Base-by-base conservation (phyloP, 2,888 invertebrate species). In the Cactoblastis cactorum region DNA sequence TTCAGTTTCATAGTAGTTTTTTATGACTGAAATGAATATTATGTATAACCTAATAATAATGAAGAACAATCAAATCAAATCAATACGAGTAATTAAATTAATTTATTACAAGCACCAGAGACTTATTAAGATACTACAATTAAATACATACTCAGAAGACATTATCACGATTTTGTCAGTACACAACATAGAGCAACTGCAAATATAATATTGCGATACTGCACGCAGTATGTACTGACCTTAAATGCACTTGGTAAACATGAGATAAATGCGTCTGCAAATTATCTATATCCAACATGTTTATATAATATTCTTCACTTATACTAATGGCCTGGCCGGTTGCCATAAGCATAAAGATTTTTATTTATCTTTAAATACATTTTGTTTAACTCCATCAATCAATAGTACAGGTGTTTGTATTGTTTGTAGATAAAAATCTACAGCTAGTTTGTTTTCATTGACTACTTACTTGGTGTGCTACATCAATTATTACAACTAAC, bases 191-290 rank as follows among this genome's bases (percentile, higher is more conserved):
- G 9, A 6, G 22, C 3, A 28, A 9, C 4, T 28, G 9, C 28
- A 28, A 28, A 2, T 28, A 3, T 35, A 1, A 35, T 15, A 11
- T n/a, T n/a, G 2, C 9, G 11, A 37, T 15, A 1, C 1, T 37
- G 17, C 37, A 28, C 5, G 43, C n/a, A 17, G 46, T 37, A 48
- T 45, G 50, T 53, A 47, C 46, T 50, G 50, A 53, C 45, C 24
- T 33, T 45, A 32, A 49, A 39, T 39, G 37, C 19, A 41, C 12
- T 24, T 32, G 28, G 43, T 43, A 43, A 14, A 43, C 43, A 28
- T 17, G 28, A 43, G 43, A 43, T 43, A 43, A 43, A 43, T 28
- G 28, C 43, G 24, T 15, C 43, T 43, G 43, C 43, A 17, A 43
- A 43, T 43, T 43, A 43, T 43, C 43, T 43, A 17, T 28, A 43